Percentiles rank a stretch among this genome's conserved stretches.
Conservation (phyloP, 2,113 vertebrate genomes). For the Aegotheles bennettii region DNA sequence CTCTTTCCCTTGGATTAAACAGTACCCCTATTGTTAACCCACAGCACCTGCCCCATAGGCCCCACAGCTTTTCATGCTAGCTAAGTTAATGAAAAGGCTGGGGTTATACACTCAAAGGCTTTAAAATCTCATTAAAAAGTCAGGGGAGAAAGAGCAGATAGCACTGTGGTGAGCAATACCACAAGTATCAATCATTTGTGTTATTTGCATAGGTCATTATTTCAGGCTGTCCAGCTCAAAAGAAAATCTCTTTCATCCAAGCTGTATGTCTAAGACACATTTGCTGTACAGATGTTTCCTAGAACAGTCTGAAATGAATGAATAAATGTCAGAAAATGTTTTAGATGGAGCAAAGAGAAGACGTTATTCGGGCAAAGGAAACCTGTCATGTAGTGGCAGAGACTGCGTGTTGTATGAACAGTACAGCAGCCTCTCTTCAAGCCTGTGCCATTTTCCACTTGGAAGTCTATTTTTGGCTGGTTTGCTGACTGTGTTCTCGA, state of each 20-base stretch:
- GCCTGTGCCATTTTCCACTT: neutral
- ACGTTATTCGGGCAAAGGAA: constrained; percentile 6
- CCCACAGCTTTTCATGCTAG: constrained; percentile 36
- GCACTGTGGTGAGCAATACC: constrained; percentile 15
- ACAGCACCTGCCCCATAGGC: constrained; percentile 46
- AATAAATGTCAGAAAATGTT: constrained; percentile 45
- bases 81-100: constrained; percentile 44
- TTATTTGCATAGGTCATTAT: constrained; percentile 56
- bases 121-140: constrained; percentile 31
- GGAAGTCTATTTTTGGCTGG: neutral
- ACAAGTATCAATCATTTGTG: constrained; percentile 45
- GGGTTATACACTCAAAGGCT: neutral
- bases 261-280: constrained; percentile 56
- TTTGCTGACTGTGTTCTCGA: neutral
- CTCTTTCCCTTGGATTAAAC: constrained; percentile 48
- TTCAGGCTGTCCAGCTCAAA: constrained; percentile 45
- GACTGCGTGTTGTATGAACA: neutral
- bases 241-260: constrained; percentile 62
- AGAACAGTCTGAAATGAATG: constrained; percentile 32
- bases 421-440: neutral
- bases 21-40: constrained; percentile 56
- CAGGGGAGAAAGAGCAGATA: constrained; percentile 17
- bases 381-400: neutral
- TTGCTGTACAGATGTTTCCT: constrained; percentile 71
- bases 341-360: constrained; percentile 32